Evolutionary conservation across 1,140 invertebrate species (phyloP).

Genomic region (Brevipalpus yothersi): DNA sequence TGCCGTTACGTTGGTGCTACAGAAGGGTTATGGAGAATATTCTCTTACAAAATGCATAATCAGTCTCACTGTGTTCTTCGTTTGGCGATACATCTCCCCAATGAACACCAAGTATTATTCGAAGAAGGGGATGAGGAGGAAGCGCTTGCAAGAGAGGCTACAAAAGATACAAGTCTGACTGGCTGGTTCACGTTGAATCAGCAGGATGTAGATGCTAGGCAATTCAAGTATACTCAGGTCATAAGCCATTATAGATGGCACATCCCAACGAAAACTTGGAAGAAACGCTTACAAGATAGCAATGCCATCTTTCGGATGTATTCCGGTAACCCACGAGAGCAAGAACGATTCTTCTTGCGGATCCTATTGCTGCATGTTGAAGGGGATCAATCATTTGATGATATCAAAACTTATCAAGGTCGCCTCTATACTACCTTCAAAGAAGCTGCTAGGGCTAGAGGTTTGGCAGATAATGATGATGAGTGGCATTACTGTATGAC

Average conservation of each 20-base stretch:
- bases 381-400: not conserved
- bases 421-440: not conserved
- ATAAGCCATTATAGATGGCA: not conserved
- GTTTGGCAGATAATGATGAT: not conserved
- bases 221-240: not conserved
- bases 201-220: not conserved
- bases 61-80: constrained; percentile 19
- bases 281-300: not conserved
- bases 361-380: not conserved
- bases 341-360: not conserved
- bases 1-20: not conserved
- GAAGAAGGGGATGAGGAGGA: constrained; percentile 1
- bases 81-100: constrained; percentile 24
- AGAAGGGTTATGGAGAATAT: constrained; percentile 11
- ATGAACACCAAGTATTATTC: constrained; percentile 19
- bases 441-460: not conserved
- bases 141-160: not conserved
- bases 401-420: not conserved
- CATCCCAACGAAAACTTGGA: not conserved
- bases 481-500: not conserved
- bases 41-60: constrained; percentile 12
- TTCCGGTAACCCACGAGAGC: not conserved
- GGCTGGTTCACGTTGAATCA: constrained; percentile 2
- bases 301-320: not conserved
- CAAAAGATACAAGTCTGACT: constrained; percentile 2